Evolutionary conservation across 2,113 vertebrate genomes (phyloP).

Genomic region (Rafetus swinhoei): DNA sequence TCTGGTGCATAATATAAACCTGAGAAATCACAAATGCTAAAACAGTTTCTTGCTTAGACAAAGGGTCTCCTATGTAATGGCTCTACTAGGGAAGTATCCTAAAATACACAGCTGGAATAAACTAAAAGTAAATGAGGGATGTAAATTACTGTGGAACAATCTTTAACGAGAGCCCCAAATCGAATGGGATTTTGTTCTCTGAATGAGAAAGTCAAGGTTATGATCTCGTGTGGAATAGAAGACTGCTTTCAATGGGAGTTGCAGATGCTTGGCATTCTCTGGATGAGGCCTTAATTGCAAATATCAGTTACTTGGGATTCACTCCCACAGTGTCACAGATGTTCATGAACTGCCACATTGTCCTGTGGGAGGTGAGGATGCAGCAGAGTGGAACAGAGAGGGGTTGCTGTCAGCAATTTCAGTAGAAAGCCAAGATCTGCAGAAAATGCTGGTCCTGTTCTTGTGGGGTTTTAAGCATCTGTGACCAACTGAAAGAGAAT

Average conservation of each 20-base stretch:
- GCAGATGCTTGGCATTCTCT: neutral
- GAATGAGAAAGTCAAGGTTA: neutral
- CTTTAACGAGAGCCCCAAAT: neutral
- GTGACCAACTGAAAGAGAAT: neutral
- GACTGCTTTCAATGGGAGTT: neutral
- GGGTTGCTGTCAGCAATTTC: neutral
- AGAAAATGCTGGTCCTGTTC: neutral
- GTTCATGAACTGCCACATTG: neutral
- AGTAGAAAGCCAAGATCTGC: neutral
- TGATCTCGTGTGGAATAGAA: neutral
- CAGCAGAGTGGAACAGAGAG: neutral
- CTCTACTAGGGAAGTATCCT: fast-evolving
- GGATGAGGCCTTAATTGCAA: neutral
- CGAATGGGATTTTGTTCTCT: neutral
- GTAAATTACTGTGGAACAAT: neutral
- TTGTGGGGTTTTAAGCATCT: neutral
- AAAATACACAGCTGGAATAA: neutral
- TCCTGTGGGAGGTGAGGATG: neutral
- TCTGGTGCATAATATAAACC: neutral
- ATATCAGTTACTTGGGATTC: neutral
- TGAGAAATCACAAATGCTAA: neutral
- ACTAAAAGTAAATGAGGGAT: neutral
- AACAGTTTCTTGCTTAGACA: neutral
- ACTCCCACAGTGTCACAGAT: neutral
- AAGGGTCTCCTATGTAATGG: neutral